Evolutionary conservation across 2,797 vertebrate species (phyloP).

Genomic region (Prunella strophiata): DNA sequence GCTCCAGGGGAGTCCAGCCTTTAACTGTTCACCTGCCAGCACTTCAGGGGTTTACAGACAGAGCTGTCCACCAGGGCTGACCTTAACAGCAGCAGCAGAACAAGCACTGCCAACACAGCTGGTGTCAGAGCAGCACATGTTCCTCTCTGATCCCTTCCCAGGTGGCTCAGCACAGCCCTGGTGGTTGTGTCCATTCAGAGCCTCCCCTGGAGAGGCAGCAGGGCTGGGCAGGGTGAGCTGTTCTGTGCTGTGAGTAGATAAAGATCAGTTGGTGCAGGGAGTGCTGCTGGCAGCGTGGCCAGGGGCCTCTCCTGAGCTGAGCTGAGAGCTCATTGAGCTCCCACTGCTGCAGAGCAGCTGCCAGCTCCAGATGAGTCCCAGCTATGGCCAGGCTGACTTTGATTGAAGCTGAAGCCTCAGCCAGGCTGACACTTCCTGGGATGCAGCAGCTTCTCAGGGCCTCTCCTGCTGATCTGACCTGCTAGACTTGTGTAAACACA

Average conservation of each 20-base stretch:
- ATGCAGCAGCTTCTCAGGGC: neutral
- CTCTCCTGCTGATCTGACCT: neutral
- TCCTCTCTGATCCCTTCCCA: neutral
- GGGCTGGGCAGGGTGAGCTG: neutral
- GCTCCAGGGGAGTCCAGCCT: neutral
- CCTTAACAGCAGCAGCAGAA: neutral
- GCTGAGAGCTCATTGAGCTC: constrained; percentile 9
- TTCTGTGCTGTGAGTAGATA: neutral
- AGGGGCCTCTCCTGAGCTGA: neutral
- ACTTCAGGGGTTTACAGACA: neutral
- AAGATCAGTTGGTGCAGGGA: neutral
- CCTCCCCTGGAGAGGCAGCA: neutral
- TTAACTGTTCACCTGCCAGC: neutral
- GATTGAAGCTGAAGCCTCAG: neutral
- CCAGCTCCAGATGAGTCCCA: constrained; percentile 19
- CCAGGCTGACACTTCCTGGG: neutral
- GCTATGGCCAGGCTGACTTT: neutral
- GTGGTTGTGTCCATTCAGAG: neutral
- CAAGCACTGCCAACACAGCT: neutral
- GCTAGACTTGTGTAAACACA: neutral
- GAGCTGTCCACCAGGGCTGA: neutral
- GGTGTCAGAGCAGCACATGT: rapidly evolving
- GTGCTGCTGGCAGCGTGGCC: neutral
- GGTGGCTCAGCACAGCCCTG: neutral
- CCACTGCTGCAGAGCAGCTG: constrained; percentile 23